Evolutionary conservation across 2,888 invertebrate species (phyloP), one percentile per base, ranked within the genome.

Genomic region (Coleophora deauratella): DNA sequence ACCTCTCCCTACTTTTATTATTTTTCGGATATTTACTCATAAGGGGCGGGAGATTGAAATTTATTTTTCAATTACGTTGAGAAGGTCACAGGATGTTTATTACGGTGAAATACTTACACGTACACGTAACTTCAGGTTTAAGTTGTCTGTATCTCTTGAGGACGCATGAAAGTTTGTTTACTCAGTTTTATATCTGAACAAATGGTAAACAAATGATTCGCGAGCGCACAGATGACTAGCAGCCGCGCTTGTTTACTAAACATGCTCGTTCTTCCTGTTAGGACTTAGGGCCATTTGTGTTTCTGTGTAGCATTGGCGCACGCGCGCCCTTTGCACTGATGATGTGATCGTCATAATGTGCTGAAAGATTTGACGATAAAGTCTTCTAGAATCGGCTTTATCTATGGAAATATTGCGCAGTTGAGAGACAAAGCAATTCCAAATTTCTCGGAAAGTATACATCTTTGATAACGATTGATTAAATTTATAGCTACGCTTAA

Each of bases 191-290:
- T n/a, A n/a, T n/a, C n/a, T n/a, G n/a, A n/a, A n/a, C 21, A 21
- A 4, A 21, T 3, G 6, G 46, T 57, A 69, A 73, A 68, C 71
- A 70, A 54, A 60, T 55, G 57, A 58, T 54, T 51, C 55, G 52
- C 58, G 60, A 52, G 47, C 54, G 60, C 49, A 58, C 70, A 74
- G 60, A 73, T 74, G 75, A 63, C 55, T 62, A 54, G 60, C 66
- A 68, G 60, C 64, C 64, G 48, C 55, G 54, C 60, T 52, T 77
- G 73, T 78, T 77, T 76, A 64, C 45, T 68, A 78, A 80, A 79
- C 73, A 73, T 53, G 43, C 55, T 50, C 57, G 64, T 65, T 62
- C 62, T 65, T 57, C 54, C 51, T 64, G 44, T n/a, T n/a, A n/a
- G n/a, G n/a, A n/a, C 53, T 46, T 45, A 45, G 44, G 47, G 38